Evolutionary conservation across 2,797 vertebrate species (phyloP).

Genomic region (Esox masquinongy): DNA sequence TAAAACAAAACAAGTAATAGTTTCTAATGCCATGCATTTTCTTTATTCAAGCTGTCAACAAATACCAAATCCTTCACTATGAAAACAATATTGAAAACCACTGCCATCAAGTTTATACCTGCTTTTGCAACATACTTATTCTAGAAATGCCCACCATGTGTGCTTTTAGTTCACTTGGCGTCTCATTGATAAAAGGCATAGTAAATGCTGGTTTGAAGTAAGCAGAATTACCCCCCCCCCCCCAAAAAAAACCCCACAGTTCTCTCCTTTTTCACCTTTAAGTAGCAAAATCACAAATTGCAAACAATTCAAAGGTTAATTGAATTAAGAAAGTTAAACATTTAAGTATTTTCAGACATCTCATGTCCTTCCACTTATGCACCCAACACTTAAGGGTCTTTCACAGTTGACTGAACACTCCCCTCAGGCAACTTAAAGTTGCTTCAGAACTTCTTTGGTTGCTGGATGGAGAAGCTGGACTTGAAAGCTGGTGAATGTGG

Average conservation of each 20-base stretch:
- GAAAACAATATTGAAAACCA: slow-evolving; percentile 15
- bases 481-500: slow-evolving; percentile 62
- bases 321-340: slow-evolving; percentile 18
- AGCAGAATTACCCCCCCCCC: slow-evolving; percentile 33
- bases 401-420: slow-evolving; percentile 38
- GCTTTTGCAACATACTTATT: slow-evolving; percentile 14
- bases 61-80: slow-evolving; percentile 49
- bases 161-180: slow-evolving; percentile 16
- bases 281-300: slow-evolving; percentile 31
- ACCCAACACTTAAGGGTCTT: slow-evolving; percentile 43
- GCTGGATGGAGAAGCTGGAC: slow-evolving; percentile 83
- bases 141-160: slow-evolving; percentile 28
- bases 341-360: slow-evolving; percentile 23
- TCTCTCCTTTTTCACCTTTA: slow-evolving; percentile 12
- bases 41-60: slow-evolving; percentile 52
- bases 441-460: slow-evolving; percentile 87
- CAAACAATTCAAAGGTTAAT: slow-evolving; percentile 14
- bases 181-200: slow-evolving; percentile 28
- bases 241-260: slow-evolving; percentile 18
- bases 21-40: slow-evolving; percentile 36
- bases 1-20: slow-evolving; percentile 4
- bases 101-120: background rate
- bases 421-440: background rate
- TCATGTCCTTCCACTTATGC: slow-evolving; percentile 20
- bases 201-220: slow-evolving; percentile 38